Conservation (phyloP, 2,888 invertebrate species). For the Sphaerophoria rueppellii region DNA sequence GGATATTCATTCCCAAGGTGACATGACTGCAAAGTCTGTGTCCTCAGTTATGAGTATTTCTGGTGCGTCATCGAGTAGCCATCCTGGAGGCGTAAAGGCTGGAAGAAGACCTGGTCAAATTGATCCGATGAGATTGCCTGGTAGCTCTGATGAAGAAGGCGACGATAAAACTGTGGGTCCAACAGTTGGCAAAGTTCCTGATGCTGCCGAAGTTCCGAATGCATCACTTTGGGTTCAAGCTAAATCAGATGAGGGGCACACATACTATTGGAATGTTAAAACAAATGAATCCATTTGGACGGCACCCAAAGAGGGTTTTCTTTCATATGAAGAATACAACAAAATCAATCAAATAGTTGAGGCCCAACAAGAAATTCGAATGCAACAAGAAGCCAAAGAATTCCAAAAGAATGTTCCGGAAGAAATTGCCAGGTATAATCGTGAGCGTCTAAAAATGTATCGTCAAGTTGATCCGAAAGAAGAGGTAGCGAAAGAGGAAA, state of each 20-base stretch:
- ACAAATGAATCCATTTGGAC: constrained; percentile 92
- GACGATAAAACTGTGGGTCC: constrained; percentile 75
- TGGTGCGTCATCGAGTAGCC: constrained; percentile 23
- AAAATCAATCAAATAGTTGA: constrained; percentile 83
- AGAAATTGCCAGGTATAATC: constrained; percentile 82
- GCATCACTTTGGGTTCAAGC: constrained; percentile 90
- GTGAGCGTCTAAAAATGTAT: constrained; percentile 79
- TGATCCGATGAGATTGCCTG: constrained; percentile 80
- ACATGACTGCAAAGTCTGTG: constrained; percentile 80
- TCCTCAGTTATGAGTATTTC: constrained; percentile 77
- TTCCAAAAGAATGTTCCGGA: constrained; percentile 83
- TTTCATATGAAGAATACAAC: constrained; percentile 87
- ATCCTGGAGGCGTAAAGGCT: constrained; percentile 32
- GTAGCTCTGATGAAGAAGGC: constrained; percentile 78
- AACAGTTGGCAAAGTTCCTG: constrained; percentile 77
- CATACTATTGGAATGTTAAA: constrained; percentile 93
- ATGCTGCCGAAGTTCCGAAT: constrained; percentile 77
- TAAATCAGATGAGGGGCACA: constrained; percentile 88
- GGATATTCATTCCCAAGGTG: constrained; percentile 85
- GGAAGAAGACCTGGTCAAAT: constrained; percentile 75
- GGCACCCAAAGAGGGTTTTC: constrained; percentile 88
- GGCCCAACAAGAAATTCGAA: constrained; percentile 82
- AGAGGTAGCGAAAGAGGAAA: constrained; percentile 78
- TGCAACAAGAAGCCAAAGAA: constrained; percentile 82
- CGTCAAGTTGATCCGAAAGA: constrained; percentile 77